A percentile compares a stretch with the other conserved stretches of the same genome.
These are phyloP conservation scores for Protobothrops flavoviridis DNA, from an alignment of 2,113 vertebrate genomes.

Conservation along the genomic window DNA sequence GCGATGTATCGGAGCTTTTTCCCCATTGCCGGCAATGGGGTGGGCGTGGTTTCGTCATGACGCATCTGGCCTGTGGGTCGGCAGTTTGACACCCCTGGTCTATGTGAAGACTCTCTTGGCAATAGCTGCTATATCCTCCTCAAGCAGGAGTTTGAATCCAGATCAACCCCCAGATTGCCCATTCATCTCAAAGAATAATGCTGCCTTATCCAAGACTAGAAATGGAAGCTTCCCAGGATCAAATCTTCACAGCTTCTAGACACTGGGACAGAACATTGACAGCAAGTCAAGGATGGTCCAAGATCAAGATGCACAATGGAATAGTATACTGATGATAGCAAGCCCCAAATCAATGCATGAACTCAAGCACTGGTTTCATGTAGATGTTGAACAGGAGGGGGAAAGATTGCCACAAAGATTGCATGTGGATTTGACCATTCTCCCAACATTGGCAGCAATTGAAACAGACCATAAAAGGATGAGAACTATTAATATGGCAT, in stretches of 20 bases:
- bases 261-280: background rate
- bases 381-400: background rate
- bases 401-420: background rate
- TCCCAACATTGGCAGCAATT: background rate
- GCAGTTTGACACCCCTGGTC: too few species aligned
- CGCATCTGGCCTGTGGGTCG: too few species aligned
- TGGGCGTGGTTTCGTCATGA: too few species aligned
- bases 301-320: background rate
- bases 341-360: background rate
- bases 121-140: background rate
- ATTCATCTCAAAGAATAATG: background rate
- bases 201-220: background rate
- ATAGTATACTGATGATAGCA: background rate
- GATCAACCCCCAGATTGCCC: background rate
- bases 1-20: too few species aligned
- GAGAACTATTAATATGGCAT: background rate
- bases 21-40: too few species aligned
- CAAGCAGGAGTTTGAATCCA: background rate
- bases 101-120: background rate
- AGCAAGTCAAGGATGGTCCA: background rate
- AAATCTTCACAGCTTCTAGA: background rate
- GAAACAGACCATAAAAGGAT: background rate
- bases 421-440: background rate
- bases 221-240: background rate
- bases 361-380: background rate